Conservation (phyloP, 2,113 vertebrate genomes). For the Monarcha castaneiventris region DNA sequence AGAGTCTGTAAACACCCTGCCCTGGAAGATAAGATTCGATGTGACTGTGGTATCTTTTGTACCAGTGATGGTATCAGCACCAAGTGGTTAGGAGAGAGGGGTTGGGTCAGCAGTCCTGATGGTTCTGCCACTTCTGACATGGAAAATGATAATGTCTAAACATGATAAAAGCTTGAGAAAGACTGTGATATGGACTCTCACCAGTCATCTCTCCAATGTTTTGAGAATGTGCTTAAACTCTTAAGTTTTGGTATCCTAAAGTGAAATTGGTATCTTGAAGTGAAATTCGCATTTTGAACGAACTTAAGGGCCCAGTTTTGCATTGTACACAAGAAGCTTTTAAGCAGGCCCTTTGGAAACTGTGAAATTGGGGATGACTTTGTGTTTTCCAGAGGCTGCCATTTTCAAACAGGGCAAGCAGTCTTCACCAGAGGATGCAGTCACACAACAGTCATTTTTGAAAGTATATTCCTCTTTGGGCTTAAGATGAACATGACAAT, state of each 20-base stretch:
- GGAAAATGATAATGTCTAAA: not conserved
- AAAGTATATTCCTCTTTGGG: not conserved
- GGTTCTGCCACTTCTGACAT: not conserved
- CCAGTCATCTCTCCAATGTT: not conserved
- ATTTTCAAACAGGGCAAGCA: not conserved
- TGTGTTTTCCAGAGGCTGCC: not conserved
- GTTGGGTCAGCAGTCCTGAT: not conserved
- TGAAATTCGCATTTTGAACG: not conserved
- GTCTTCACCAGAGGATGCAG: not conserved
- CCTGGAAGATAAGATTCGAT: not conserved
- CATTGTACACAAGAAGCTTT: not conserved
- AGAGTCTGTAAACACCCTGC: conserved; percentile 23
- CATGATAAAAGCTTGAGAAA: conserved; percentile 40
- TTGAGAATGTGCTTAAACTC: not conserved
- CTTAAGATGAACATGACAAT: not conserved
- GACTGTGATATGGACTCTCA: not conserved
- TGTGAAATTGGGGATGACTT: not conserved
- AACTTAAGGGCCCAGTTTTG: not conserved
- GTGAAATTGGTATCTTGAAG: not conserved
- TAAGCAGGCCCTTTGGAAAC: not conserved
- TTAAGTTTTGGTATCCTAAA: not conserved
- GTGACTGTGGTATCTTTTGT: not conserved
- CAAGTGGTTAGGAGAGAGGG: not conserved
- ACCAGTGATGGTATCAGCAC: conserved; percentile 10
- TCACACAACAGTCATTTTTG: not conserved